Conservation (phyloP, 2,888 invertebrate genomes). For the Agriopis aurantiaria region DNA sequence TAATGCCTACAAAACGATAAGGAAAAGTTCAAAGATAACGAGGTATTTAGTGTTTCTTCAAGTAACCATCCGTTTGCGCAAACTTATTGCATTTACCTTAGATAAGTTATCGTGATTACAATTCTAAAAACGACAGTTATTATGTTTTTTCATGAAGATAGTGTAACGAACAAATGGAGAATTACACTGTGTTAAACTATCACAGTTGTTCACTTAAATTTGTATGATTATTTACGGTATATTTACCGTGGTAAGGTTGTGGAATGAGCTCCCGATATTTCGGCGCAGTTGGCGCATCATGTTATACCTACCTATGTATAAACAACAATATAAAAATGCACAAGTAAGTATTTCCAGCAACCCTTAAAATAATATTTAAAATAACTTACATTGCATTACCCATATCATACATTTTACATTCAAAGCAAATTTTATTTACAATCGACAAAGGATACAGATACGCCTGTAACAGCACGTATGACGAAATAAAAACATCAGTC, state of each 20-base stretch:
- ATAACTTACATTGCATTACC: not conserved
- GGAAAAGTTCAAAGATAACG: conserved; percentile 5
- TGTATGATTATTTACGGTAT: too few species aligned
- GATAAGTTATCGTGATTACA: not conserved
- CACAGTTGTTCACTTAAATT: too few species aligned
- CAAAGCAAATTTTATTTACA: not conserved
- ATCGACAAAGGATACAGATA: conserved; percentile 6
- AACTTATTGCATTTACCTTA: conserved; percentile 3
- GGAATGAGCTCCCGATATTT: too few species aligned
- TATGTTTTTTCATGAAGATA: too few species aligned
- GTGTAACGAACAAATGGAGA: too few species aligned
- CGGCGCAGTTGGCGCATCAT: too few species aligned
- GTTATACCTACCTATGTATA: too few species aligned
- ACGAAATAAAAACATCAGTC: conserved; percentile 17
- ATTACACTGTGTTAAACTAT: too few species aligned
- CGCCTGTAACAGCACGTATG: conserved; percentile 9
- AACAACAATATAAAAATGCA: not conserved
- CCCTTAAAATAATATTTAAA: not conserved
- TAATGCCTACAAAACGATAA: conserved; percentile 3
- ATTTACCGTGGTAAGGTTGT: too few species aligned
- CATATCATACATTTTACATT: not conserved
- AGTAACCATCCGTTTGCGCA: not conserved
- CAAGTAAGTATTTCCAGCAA: not conserved
- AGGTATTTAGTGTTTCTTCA: not conserved
- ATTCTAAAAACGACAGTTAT: too few species aligned